phyloP scores from a whole-genome alignment of 1,140 invertebrate species.

The Meloidogyne exigua region DNA sequence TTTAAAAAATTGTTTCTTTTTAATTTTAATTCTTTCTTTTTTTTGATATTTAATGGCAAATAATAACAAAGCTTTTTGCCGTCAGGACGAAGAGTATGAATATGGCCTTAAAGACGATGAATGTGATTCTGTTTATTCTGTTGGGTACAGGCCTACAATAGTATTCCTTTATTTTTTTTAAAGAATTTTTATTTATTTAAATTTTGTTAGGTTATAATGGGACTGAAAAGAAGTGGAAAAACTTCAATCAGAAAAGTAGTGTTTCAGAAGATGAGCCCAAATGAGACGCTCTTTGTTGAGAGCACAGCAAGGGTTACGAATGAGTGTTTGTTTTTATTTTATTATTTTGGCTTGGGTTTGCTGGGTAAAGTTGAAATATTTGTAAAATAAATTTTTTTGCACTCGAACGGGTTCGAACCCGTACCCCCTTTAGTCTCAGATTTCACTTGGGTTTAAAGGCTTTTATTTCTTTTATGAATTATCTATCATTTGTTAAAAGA shows the following conservation, averaged over 20 bases:
- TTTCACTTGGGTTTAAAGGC: no score
- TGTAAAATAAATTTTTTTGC: neutral
- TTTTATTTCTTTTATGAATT: no score
- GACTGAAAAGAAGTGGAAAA: slow-evolving; percentile 79
- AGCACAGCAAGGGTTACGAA: slow-evolving; percentile 97
- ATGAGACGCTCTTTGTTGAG: slow-evolving; percentile 97
- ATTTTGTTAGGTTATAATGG: slow-evolving; percentile 35
- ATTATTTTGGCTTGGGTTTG: slow-evolving; percentile 16
- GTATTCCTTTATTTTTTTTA: slow-evolving; percentile 22
- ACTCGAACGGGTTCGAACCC: neutral
- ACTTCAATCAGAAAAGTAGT: slow-evolving; percentile 99
- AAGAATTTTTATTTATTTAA: neutral
- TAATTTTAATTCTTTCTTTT: neutral
- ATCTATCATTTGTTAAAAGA: no score
- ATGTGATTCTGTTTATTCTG: slow-evolving; percentile 46
- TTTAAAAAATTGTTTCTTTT: neutral
- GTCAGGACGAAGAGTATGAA: slow-evolving; percentile 35
- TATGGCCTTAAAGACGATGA: slow-evolving; percentile 45
- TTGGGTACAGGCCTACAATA: slow-evolving; percentile 44
- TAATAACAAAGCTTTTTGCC: slow-evolving; percentile 27
- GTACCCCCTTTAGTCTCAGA: neutral
- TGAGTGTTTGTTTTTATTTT: slow-evolving; percentile 73
- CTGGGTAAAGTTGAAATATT: neutral
- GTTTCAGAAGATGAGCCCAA: slow-evolving; percentile 99
- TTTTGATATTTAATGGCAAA: neutral